These are phyloP conservation scores for Gonocerus acuteangulatus DNA, from an alignment of 2,888 invertebrate genomes.

Conservation along the genomic window DNA sequence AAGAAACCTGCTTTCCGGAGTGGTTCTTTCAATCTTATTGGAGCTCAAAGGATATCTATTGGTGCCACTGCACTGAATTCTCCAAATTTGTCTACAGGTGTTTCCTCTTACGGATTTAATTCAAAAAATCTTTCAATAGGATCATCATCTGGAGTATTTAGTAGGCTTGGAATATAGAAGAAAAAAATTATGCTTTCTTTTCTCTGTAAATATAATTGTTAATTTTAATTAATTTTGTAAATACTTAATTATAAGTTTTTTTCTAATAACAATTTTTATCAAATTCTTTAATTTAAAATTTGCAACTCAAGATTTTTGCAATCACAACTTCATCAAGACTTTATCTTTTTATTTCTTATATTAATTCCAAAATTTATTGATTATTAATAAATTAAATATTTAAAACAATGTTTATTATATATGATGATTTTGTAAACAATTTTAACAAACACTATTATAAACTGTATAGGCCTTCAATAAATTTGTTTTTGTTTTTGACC, in stretches of 20 bases:
- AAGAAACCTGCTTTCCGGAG: conserved; percentile 5
- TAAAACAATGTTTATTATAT: too few species aligned
- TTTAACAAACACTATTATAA: too few species aligned
- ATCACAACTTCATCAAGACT: neutral
- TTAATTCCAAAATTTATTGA: too few species aligned
- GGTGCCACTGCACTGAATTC: neutral
- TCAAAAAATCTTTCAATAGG: neutral
- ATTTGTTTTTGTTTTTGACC: too few species aligned
- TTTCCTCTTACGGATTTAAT: neutral
- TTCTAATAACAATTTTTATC: neutral
- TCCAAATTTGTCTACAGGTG: neutral
- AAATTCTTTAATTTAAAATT: neutral
- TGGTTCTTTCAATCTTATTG: neutral
- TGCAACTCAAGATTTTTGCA: neutral
- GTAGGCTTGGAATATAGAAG: conserved; percentile 10
- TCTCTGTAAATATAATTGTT: neutral
- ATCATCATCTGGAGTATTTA: conserved; percentile 15
- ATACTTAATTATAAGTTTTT: neutral
- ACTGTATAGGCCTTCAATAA: too few species aligned
- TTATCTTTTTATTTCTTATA: neutral
- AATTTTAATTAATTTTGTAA: neutral
- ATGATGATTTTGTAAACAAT: too few species aligned
- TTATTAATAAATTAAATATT: too few species aligned
- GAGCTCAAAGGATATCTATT: conserved; percentile 2
- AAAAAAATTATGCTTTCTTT: neutral